Percentiles rank a stretch among this genome's conserved stretches.
Evolutionary conservation across 2,888 invertebrate species (phyloP).

Genomic region (Pammene fasciana): DNA sequence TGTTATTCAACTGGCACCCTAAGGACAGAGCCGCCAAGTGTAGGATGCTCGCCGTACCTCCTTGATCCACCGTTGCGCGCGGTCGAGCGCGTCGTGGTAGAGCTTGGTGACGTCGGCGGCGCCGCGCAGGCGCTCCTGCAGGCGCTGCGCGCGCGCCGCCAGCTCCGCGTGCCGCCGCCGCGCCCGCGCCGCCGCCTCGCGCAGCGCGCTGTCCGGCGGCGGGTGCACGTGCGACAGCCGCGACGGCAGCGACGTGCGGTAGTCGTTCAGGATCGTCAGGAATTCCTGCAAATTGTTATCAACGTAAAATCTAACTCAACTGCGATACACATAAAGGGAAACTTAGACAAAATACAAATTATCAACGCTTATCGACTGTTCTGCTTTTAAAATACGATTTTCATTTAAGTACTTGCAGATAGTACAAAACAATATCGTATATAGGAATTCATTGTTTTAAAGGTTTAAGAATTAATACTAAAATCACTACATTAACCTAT

Average conservation of each 20-base stretch:
- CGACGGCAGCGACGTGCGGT: slow-evolving; percentile 92
- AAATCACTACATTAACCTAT: too few relatives aligned
- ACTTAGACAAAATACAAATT: too few relatives aligned
- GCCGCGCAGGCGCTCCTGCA: slow-evolving; percentile 91
- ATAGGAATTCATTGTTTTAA: too few relatives aligned
- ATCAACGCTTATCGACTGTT: too few relatives aligned
- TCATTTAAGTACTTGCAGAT: too few relatives aligned
- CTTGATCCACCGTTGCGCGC: slow-evolving; percentile 90
- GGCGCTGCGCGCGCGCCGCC: slow-evolving; percentile 90
- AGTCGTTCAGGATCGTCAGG: slow-evolving; percentile 91
- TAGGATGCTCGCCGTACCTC: slow-evolving; percentile 73
- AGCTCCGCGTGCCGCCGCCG: slow-evolving; percentile 92
- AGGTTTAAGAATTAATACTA: too few relatives aligned
- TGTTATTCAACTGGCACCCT: too few relatives aligned
- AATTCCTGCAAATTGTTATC: slow-evolving; percentile 85
- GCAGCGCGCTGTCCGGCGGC: slow-evolving; percentile 87
- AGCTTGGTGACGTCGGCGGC: slow-evolving; percentile 84
- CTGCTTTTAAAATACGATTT: too few relatives aligned
- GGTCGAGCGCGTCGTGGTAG: slow-evolving; percentile 92
- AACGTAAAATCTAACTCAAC: background rate
- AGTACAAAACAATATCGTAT: too few relatives aligned
- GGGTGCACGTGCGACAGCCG: slow-evolving; percentile 91
- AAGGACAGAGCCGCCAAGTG: too few relatives aligned
- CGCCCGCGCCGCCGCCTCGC: slow-evolving; percentile 90
- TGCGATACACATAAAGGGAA: too few relatives aligned